Evolutionary conservation across 2,113 vertebrate genomes (phyloP), one percentile per base, ranked within the genome.

Genomic region (Puma concolor): DNA sequence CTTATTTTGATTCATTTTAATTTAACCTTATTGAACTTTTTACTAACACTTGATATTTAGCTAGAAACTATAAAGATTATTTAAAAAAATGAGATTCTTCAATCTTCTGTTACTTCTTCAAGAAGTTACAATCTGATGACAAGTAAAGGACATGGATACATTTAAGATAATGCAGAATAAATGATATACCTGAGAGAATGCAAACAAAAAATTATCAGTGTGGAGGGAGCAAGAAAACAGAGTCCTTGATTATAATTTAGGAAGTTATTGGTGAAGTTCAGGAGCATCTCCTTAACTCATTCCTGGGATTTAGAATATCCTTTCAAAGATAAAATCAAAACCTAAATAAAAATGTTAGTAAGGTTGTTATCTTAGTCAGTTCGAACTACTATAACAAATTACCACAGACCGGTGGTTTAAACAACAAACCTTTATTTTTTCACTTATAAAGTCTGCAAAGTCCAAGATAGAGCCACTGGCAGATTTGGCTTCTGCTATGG

Each of bases 1-100:
- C 29, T 94, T 91, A 60, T 29, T 87, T 84, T 81, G 27, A 96
- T 89, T 89, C 25, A 31, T 83, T 92, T 84, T 84, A 67, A 82
- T 74, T 64, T 95, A 82, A 87, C 25, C 29, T 77, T 41, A 79
- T 13, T 67, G 29, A 96, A 84, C 6, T 67, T 93, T 93, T 74
- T 69, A 48, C 15, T 74, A 71, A 90, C 27, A 92, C 16, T 87
- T 87, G 91, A 31, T 50, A 76, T 36, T 57, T 77, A 57, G 21
- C 21, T 76, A 82, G 44, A 95, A 94, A 79, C 33, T 64, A 81
- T 2, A 79, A 82, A 33, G 8, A 69, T 19, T 79, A 89, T 63
- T 71, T 10, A 48, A 90, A 52, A 52, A 93, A 74, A 77, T 50
- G 11, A 90, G 31, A 89, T 82, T 64, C 57, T 94, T 93, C 23